Percentiles rank a stretch among this genome's conserved stretches.
Conservation (phyloP, 2,113 vertebrate genomes). For the Brevimyrus niger region DNA sequence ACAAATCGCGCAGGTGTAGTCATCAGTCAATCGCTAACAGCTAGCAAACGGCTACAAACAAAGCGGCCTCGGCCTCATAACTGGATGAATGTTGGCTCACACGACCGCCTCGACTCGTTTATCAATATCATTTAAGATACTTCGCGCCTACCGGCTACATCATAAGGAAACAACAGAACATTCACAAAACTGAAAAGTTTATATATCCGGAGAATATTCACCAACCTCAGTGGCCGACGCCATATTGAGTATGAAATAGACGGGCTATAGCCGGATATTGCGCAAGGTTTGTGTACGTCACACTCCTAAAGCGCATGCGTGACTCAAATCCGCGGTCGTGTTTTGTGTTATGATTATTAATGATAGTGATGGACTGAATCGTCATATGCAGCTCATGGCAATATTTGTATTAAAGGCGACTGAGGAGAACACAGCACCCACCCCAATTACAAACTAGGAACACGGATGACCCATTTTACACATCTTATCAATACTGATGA, state of each 20-base stretch:
- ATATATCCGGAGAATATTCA: background rate
- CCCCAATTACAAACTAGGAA: background rate
- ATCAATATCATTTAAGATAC: background rate
- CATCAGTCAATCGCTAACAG: background rate
- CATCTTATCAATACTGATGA: background rate
- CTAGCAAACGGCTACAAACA: background rate
- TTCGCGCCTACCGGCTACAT: background rate
- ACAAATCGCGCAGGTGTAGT: background rate
- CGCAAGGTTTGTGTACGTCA: background rate
- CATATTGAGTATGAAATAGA: slow-evolving; percentile 43
- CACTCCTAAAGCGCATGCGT: background rate
- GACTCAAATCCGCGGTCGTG: background rate
- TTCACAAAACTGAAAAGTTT: background rate
- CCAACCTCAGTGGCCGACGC: slow-evolving; percentile 52
- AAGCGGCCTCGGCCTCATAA: background rate
- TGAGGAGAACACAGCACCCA: background rate
- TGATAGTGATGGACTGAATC: background rate
- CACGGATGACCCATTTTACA: background rate
- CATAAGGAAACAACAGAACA: background rate
- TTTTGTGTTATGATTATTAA: background rate
- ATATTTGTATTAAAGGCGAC: background rate
- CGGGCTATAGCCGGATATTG: slow-evolving; percentile 32
- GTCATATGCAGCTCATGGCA: background rate
- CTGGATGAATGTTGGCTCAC: background rate
- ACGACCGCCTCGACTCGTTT: background rate